Evolutionary conservation across 2,113 vertebrate genomes (phyloP).

Genomic region (Poeciliopsis turrubarensis): DNA sequence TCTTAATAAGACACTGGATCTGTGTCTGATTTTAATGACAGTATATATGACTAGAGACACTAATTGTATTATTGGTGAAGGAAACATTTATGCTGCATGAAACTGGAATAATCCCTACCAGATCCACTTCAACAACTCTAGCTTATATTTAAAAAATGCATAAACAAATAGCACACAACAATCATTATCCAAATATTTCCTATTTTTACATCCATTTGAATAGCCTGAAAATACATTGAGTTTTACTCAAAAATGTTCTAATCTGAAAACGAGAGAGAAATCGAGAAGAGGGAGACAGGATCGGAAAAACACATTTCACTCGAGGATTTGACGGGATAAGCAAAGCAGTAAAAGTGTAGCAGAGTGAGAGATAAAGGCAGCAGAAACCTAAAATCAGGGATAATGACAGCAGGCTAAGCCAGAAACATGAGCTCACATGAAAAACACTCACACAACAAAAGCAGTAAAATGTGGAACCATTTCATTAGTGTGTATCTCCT

Average conservation of each 20-base stretch:
- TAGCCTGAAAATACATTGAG: conserved; percentile 46
- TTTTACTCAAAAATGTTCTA: conserved; percentile 51
- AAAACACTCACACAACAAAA: conserved; percentile 32
- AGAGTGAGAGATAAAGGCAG: conserved; percentile 3
- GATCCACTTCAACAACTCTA: neutral
- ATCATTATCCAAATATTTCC: neutral
- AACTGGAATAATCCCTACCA: neutral
- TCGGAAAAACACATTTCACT: neutral
- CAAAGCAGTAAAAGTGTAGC: conserved; percentile 26
- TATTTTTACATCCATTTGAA: neutral
- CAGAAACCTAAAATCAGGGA: conserved; percentile 20
- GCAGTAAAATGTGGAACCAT: conserved; percentile 67
- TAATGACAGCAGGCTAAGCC: conserved; percentile 27
- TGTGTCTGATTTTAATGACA: neutral
- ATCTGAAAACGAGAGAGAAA: conserved; percentile 10
- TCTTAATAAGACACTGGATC: too few species aligned
- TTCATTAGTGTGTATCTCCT: conserved; percentile 72
- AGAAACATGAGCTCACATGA: conserved; percentile 33
- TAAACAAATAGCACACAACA: neutral
- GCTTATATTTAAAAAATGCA: neutral
- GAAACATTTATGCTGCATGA: neutral
- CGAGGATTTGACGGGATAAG: conserved; percentile 20
- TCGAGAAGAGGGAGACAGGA: conserved; percentile 9
- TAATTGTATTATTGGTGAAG: neutral
- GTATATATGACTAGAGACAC: neutral